Evolutionary conservation across 2,797 vertebrate genomes (phyloP), one percentile per base, ranked within the genome.

Genomic region (Emys orbicularis): DNA sequence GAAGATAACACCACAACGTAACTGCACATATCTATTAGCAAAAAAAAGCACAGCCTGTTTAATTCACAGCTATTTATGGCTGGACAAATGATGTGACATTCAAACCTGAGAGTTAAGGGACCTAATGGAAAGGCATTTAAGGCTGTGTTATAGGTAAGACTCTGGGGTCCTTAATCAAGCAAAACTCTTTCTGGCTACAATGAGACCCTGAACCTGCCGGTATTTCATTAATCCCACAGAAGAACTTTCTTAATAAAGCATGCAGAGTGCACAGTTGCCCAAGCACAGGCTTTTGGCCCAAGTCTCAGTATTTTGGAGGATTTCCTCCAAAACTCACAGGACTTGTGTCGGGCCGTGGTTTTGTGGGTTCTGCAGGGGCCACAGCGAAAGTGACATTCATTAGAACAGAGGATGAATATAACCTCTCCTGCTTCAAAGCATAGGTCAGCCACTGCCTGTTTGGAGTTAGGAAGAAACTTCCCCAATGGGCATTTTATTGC

Each of bases 21-120:
- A 44, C 84, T 12, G 1, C 56, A 95, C 31, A 0, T 54, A 89
- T 37, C 81, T 90, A 12, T 56, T 84, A 85, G 81, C 84, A 87
- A 87, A 83, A 95, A 88, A 87, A 56, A 3, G 81, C 27, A 0
- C 83, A 94, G 85, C 47, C 76, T 84, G 56, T 87, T 96, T 79
- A 84, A 89, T 95, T 96, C 93, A 83, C 93, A 95, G 88, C 88
- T 91, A 84, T 94, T 96, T 94, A 83, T 74, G 82, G 93, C 90
- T 80, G 41, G 54, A 82, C 59, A 94, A 81, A 84, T 1, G 83
- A 92, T 53, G 53, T 0, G 59, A 90, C 59, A 50, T 81, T 84
- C 31, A 29, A 79, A 29, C 9, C 77, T 57, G 44, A 93, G 89
- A 92, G 54, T 44, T 83, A 79, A 50, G 85, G 90, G 90, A 86